Evolutionary conservation across 2,797 vertebrate species (phyloP), one percentile per base, ranked within the genome.

Genomic region (Anisognathus igniventris): DNA sequence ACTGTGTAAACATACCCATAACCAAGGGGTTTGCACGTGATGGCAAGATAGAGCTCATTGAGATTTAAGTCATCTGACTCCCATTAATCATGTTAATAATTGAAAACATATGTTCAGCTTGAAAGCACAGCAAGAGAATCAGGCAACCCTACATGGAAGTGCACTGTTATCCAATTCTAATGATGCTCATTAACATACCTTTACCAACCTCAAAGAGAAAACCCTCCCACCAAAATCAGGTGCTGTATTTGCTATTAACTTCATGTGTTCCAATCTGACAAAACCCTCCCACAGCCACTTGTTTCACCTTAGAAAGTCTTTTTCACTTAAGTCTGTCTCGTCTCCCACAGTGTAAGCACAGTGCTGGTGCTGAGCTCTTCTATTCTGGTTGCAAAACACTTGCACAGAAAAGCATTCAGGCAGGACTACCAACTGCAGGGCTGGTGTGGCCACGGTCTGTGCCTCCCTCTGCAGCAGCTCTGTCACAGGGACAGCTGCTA

Each of bases 51-150:
- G 85, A 84, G 23, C 71, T 94, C 73, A 86, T 91, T 95, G 60
- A 57, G 86, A 97, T 94, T 96, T 93, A 47, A 82, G 71, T 90
- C 91, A 81, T 87, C 77, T 73, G 51, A 50, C 67, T 92, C 87
- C 58, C 64, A 79, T 94, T 96, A 95, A 96, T 97, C 92, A 96
- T 48, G 88, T 95, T 95, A 96, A 95, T 96, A 96, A 97, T 92
- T 96, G 90, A 93, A 96, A 96, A 94, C 96, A 95, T 88, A 93
- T 93, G 96, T 96, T 97, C 93, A 92, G 85, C 92, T 92, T 95
- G 93, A 97, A 95, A 96, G 87, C 95, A 91, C 93, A 96, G 91
- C 87, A 88, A 92, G 95, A 80, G 75, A 93, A 73, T 88, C 93
- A 89, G 75, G 67, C 85, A 93, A 67, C 60, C 71, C 82, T 57